Percentiles rank a stretch among this genome's conserved stretches.
phyloP scores from a whole-genome alignment of 2,797 vertebrate species.

The Lindbergichthys nudifrons region DNA sequence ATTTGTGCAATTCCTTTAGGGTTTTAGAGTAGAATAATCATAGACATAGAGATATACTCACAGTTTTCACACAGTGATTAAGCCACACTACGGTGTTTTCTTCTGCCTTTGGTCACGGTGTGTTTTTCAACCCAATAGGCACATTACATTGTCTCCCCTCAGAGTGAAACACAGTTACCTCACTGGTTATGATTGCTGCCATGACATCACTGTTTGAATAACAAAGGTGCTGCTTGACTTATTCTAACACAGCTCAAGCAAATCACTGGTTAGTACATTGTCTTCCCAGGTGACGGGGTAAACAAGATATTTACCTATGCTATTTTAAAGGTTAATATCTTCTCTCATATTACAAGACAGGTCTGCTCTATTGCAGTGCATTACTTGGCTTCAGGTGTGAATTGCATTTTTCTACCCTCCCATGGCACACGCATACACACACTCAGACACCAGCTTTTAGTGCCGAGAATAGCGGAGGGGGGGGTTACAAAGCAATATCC shows the following conservation, averaged over 20 bases:
- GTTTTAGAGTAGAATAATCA: slow-evolving; percentile 17
- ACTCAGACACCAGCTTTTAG: slow-evolving; percentile 68
- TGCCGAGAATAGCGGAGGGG: slow-evolving; percentile 71
- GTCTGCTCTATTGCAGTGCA: slow-evolving; percentile 28
- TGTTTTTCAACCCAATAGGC: slow-evolving; percentile 72
- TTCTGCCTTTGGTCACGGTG: slow-evolving; percentile 43
- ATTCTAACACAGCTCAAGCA: slow-evolving; percentile 56
- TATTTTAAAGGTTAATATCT: slow-evolving; percentile 46
- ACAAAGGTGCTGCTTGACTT: slow-evolving; percentile 73
- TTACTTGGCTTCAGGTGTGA: slow-evolving; percentile 55
- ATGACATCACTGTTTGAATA: slow-evolving; percentile 76
- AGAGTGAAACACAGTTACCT: slow-evolving; percentile 75
- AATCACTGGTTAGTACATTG: slow-evolving; percentile 43
- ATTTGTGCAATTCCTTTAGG: slow-evolving; percentile 29
- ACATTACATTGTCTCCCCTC: slow-evolving; percentile 73
- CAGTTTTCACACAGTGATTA: slow-evolving; percentile 43
- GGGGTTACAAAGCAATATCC: slow-evolving; percentile 85
- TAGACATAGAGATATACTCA: slow-evolving; percentile 6
- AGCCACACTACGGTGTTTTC: slow-evolving; percentile 54
- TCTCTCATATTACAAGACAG: slow-evolving; percentile 4
- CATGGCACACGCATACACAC: slow-evolving; percentile 20
- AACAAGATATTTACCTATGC: slow-evolving; percentile 31
- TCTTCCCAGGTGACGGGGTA: slow-evolving; percentile 30
- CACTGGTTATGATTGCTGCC: slow-evolving; percentile 76
- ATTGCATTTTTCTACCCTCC: slow-evolving; percentile 47